phyloP scores from a whole-genome alignment of 2,113 vertebrate genomes.

The Bungarus multicinctus region DNA sequence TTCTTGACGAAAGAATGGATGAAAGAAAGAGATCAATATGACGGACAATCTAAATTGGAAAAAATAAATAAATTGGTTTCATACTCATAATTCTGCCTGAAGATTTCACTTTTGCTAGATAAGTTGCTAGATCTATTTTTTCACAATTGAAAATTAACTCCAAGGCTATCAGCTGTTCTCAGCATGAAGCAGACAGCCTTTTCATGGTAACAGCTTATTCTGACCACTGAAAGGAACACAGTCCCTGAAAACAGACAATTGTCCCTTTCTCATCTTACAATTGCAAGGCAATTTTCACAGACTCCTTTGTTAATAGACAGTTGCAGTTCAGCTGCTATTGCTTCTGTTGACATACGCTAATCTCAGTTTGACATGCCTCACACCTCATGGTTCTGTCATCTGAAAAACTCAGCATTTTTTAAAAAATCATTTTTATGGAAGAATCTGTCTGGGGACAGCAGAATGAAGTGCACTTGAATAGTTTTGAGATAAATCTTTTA shows the following conservation, averaged over 20 bases:
- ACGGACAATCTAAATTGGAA: not conserved
- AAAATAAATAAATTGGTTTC: not conserved
- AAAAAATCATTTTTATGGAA: not conserved
- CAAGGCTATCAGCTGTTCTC: not conserved
- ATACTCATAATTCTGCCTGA: not conserved
- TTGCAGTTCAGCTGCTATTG: not conserved
- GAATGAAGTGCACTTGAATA: not conserved
- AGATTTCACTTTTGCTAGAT: not conserved
- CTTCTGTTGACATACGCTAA: not conserved
- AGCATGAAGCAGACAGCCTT: not conserved
- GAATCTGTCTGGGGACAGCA: not conserved
- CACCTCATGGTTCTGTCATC: not conserved
- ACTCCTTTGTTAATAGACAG: slow-evolving; percentile 8
- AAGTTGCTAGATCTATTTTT: not conserved
- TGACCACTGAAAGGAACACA: not conserved
- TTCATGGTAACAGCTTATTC: not conserved
- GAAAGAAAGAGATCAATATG: not conserved
- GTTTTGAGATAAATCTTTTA: not conserved
- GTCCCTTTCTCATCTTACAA: not conserved
- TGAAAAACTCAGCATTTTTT: not conserved
- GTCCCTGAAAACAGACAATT: not conserved
- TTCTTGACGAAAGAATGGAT: not conserved
- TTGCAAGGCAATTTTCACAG: not conserved
- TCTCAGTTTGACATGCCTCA: not conserved
- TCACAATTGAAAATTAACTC: not conserved